Evolutionary conservation across 2,797 vertebrate species (phyloP), one percentile per base, ranked within the genome.

Genomic region (Coreius guichenoti): DNA sequence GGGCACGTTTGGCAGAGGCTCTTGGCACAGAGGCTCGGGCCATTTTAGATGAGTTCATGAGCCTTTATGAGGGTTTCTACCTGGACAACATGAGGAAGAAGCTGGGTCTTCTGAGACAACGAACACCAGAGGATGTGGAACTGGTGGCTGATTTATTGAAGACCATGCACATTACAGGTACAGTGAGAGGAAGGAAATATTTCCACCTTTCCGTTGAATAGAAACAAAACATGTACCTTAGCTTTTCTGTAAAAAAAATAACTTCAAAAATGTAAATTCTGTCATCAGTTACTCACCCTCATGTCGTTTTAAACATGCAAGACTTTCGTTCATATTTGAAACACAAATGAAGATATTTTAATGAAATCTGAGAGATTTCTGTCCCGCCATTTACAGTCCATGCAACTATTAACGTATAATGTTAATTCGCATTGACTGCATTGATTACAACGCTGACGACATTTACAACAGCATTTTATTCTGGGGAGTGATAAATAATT

Each of bases 21-120:
- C 90, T 97, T 56, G 94, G 90, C 73, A 94, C 95, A 1, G 96
- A 96, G 85, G 94, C 92, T 2, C 87, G 92, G 17, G 87, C 93
- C 63, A 91, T 96, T 67, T 81, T 97, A 70, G 92, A 94, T 4
- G 94, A 95, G 36, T 95, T 93, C 43, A 91, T 94, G 88, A 73
- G 89, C 69, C 94, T 95, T 88, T 97, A 95, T 47, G 93, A 96
- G 80, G 90, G 83, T 45, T 92, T 93, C 80, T 96, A 95, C 89
- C 89, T 96, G 89, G 90, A 90, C 76, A 96, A 94, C 89, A 97
- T 97, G 96, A 95, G 96, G 79, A 90, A 88, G 87, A 97, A 97
- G 88, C 90, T 97, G 90, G 96, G 96, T 73, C 90, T 97, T 0
- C 91, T 94, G 88, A 89, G 43, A 0, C 67, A 87, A 3, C 90